Evolutionary conservation across 2,113 vertebrate genomes (phyloP).

Genomic region (Neopipo cinnamomea): DNA sequence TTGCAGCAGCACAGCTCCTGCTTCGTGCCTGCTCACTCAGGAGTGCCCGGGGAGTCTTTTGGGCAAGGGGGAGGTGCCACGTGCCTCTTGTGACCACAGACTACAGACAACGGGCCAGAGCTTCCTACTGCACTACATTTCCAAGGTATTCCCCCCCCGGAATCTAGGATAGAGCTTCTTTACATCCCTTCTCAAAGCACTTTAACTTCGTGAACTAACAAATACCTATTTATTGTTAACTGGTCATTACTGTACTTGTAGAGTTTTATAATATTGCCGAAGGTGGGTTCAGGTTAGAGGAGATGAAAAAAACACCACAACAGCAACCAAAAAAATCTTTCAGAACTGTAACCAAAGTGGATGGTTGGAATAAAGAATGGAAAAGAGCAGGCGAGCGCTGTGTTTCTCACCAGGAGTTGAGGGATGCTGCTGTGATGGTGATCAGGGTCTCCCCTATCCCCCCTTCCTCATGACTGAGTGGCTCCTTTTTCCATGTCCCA

Average conservation of each 20-base stretch:
- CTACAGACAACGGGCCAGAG: background rate
- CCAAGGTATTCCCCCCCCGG: background rate
- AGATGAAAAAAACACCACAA: background rate
- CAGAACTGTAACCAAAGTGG: conserved; percentile 54
- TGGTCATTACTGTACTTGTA: background rate
- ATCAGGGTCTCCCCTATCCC: rapidly evolving
- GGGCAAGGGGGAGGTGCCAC: background rate
- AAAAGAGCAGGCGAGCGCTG: background rate
- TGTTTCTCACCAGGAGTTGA: rapidly evolving
- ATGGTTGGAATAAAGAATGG: conserved; percentile 25
- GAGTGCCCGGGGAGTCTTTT: background rate
- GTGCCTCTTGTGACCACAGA: background rate
- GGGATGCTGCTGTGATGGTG: rapidly evolving
- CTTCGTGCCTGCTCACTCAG: background rate
- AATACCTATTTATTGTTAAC: conserved; percentile 70
- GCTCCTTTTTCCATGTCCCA: rapidly evolving
- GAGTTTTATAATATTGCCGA: conserved; percentile 32
- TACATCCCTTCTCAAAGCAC: conserved; percentile 72
- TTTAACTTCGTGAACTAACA: conserved; percentile 76
- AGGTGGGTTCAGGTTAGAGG: background rate
- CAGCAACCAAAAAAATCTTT: conserved; percentile 48
- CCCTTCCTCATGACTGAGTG: rapidly evolving
- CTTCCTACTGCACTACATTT: conserved; percentile 57
- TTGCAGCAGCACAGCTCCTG: background rate
- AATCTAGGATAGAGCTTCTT: conserved; percentile 9